These are phyloP conservation scores for Spea multiplicata DNA, from an alignment of 2,113 vertebrate genomes.

Conservation along the genomic window DNA sequence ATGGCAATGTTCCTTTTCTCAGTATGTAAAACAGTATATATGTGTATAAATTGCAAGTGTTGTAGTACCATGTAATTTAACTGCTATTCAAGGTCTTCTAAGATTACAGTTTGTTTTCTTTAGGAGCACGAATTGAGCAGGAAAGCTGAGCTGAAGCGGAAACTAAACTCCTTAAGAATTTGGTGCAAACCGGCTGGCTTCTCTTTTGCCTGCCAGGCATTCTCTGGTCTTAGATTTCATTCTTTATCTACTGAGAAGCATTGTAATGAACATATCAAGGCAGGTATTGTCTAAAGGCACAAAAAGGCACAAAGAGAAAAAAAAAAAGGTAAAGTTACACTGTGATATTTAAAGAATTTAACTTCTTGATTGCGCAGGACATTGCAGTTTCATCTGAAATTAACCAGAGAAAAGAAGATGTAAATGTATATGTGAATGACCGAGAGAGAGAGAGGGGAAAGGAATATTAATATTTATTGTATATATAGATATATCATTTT, in stretches of 20 bases:
- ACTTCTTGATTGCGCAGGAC: not conserved
- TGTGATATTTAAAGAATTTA: slow-evolving; percentile 48
- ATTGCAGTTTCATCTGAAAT: no score
- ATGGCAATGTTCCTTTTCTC: slow-evolving; percentile 35
- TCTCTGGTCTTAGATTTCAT: slow-evolving; percentile 54
- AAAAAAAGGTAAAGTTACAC: slow-evolving; percentile 58
- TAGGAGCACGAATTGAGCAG: slow-evolving; percentile 60
- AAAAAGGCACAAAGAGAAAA: slow-evolving; percentile 44
- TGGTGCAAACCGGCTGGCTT: slow-evolving; percentile 63
- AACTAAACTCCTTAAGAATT: slow-evolving; percentile 67
- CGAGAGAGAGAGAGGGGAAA: no score
- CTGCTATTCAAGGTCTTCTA: slow-evolving; percentile 51
- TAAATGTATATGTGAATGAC: no score
- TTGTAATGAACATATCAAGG: slow-evolving; percentile 59
- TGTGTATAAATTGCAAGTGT: slow-evolving; percentile 59
- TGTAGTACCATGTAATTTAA: slow-evolving; percentile 56
- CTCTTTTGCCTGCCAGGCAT: slow-evolving; percentile 66
- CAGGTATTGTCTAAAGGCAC: slow-evolving; percentile 58
- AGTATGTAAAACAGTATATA: slow-evolving; percentile 35
- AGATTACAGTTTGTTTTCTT: slow-evolving; percentile 69
- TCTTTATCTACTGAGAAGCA: slow-evolving; percentile 64
- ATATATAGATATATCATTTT: no score
- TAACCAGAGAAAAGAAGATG: no score
- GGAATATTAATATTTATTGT: no score
- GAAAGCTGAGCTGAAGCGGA: slow-evolving; percentile 68